Evolutionary conservation across 1,140 invertebrate species (phyloP), one percentile per base, ranked within the genome.

Genomic region (Drosophila bocki): DNA sequence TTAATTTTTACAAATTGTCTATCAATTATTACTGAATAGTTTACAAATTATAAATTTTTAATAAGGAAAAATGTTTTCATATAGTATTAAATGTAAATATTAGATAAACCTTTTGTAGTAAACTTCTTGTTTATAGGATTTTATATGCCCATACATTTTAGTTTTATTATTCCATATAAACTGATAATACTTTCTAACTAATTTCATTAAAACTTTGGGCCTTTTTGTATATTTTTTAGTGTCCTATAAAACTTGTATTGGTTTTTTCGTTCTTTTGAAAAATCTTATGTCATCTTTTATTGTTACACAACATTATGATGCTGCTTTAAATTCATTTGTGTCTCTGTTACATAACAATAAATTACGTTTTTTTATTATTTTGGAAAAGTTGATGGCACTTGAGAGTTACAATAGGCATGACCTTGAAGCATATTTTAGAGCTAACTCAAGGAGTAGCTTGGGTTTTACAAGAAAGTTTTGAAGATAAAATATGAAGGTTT

Each of bases 331-430:
- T 59, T 70, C 53, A 48, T 70, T 69, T 29, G 35, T 48, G 29
- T 13, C 6, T 69, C 37, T 29, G 53, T 59, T 26, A 50, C 45
- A 71, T 50, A 72, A 71, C 45, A 37, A 71, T 72, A 71, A 71
- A 72, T 59, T 50, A 51, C 60, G 53, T 7, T 19, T 33, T 48
- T 42, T 51, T 71, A 71, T 72, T 47, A 71, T 71, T 71, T 51
- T 59, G 37, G 12, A 33, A 32, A 42, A 48, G 19, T 50, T 59
- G 45, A 71, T 72, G 32, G 42, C 64, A 71, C 67, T 71, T 71
- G 17, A 39, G 22, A 50, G 44, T 41, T 42, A 50, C 67, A 72
- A 37, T 59, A 42, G 39, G 8, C 45, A n/a, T 72, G 67, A 50
- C 69, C 69, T 72, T 71, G 37, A 22, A 22, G 17, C 32, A 72